A percentile compares a stretch with the other conserved stretches of the same genome.
Conservation (phyloP, 2,113 vertebrate species). For the Mus spicilegus region DNA sequence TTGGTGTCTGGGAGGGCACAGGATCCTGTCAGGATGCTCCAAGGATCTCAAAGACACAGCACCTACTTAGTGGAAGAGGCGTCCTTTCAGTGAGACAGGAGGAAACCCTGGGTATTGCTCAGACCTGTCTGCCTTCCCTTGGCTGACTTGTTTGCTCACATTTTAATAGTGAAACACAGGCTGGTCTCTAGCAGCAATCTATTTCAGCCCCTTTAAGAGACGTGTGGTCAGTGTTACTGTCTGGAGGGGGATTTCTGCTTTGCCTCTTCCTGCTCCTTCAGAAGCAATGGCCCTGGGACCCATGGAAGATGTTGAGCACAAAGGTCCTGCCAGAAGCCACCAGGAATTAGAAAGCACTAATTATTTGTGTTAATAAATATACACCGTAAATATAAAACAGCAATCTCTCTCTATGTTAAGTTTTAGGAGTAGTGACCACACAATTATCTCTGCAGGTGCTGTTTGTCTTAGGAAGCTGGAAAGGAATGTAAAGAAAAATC, state of each 20-base stretch:
- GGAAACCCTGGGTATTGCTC: not conserved
- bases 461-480: not conserved
- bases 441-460: not conserved
- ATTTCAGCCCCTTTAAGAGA: not conserved
- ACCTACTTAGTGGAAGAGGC: not conserved
- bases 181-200: not conserved
- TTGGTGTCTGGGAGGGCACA: not conserved
- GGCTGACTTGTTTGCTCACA: not conserved
- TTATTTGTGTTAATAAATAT: not conserved
- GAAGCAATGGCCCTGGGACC: not conserved
- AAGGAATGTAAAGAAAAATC: not conserved
- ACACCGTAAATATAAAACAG: not conserved
- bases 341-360: not conserved
- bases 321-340: not conserved
- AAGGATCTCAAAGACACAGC: not conserved
- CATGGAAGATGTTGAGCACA: not conserved
- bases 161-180: rapidly evolving
- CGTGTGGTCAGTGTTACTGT: rapidly evolving
- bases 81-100: not conserved
- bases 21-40: not conserved
- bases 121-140: not conserved
- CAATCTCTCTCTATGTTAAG: not conserved
- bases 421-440: not conserved
- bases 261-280: not conserved
- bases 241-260: not conserved